Evolutionary conservation across 2,888 invertebrate genomes (phyloP).

Genomic region (Beris morrisii): DNA sequence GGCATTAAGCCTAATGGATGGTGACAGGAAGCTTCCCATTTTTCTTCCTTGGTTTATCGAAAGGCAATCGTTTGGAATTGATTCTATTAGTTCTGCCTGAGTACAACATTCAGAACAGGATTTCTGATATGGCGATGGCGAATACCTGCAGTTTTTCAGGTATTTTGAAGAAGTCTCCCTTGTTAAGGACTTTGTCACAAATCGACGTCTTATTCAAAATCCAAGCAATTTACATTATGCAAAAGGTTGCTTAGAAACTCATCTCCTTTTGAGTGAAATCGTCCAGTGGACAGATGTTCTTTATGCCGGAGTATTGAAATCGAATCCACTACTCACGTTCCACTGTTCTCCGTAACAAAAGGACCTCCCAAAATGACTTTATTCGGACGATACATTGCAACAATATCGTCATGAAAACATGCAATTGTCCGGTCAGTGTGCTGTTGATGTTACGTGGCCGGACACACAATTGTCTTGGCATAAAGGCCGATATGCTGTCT

Average conservation of each 20-base stretch:
- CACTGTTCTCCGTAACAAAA: constrained; percentile 10
- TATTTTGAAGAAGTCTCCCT: too few species aligned
- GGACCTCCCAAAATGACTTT: constrained; percentile 22
- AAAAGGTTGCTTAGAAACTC: constrained; percentile 18
- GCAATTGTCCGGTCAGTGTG: constrained; percentile 21
- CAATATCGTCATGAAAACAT: constrained; percentile 28
- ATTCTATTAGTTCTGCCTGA: constrained; percentile 29
- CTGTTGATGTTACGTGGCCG: constrained; percentile 30
- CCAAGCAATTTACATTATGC: constrained; percentile 21
- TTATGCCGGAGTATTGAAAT: neutral
- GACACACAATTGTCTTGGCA: constrained; percentile 7
- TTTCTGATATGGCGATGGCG: too few species aligned
- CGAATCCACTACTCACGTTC: constrained; percentile 20
- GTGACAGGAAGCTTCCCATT: constrained; percentile 27
- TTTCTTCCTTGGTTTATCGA: neutral
- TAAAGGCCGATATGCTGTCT: neutral
- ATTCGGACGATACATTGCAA: constrained; percentile 16
- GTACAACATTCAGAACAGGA: neutral
- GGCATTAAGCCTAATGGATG: constrained; percentile 25
- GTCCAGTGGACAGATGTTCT: constrained; percentile 26
- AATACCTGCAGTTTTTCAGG: too few species aligned
- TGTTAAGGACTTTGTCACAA: too few species aligned
- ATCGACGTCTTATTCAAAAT: neutral
- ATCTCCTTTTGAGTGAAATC: constrained; percentile 19
- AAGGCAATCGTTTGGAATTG: constrained; percentile 28